phyloP scores from a whole-genome alignment of 1,140 invertebrate species.

The Philotrypesis tridentata region DNA sequence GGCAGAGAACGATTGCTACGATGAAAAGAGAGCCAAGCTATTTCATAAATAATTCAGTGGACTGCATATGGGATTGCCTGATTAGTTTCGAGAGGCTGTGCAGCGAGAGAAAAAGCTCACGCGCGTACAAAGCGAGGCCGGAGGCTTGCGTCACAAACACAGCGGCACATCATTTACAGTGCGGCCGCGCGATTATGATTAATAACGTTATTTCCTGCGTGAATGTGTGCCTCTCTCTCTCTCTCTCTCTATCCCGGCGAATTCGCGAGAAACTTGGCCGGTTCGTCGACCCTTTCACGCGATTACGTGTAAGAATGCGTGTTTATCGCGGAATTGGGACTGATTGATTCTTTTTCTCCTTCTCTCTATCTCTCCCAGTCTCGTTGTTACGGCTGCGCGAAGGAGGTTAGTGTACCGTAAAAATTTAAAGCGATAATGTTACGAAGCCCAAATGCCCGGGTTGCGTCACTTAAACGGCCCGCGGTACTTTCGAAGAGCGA shows the following conservation, averaged over 20 bases:
- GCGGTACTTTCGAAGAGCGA: too few relatives aligned
- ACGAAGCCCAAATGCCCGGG: not conserved
- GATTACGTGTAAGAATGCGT: not conserved
- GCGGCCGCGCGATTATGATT: slow-evolving; percentile 37
- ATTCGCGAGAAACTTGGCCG: slow-evolving; percentile 17
- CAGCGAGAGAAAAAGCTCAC: not conserved
- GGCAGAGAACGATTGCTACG: too few relatives aligned
- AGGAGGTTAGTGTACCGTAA: not conserved
- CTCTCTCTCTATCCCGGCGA: not conserved
- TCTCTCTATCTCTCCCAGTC: too few relatives aligned
- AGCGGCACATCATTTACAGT: slow-evolving; percentile 7
- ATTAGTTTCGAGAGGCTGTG: not conserved
- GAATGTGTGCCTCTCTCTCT: not conserved
- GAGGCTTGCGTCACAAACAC: slow-evolving; percentile 11
- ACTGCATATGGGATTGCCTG: not conserved
- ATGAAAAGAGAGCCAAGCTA: too few relatives aligned
- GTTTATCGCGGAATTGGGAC: not conserved
- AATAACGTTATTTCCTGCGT: slow-evolving; percentile 26
- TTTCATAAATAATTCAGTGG: slow-evolving; percentile 4
- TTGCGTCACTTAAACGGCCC: not conserved
- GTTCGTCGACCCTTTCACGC: slow-evolving; percentile 8
- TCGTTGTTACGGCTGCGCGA: too few relatives aligned
- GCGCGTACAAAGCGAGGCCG: not conserved
- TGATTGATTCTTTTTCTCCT: not conserved
- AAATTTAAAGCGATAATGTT: not conserved